Conservation (phyloP, 2,888 invertebrate genomes). For the Embidobia sp. region DNA sequence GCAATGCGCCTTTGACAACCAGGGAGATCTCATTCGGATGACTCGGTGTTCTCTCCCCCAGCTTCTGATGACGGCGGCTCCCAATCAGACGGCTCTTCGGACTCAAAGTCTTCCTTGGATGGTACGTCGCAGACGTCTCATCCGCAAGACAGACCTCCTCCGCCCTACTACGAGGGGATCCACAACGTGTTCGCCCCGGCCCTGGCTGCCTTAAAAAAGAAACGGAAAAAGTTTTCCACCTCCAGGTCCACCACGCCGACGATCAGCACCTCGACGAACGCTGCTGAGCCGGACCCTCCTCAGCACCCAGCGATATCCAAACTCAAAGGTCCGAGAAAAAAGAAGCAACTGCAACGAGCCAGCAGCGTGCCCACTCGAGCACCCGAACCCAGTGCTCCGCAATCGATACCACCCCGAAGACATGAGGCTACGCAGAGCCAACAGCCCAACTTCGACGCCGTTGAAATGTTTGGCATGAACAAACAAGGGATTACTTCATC, state of each 20-base stretch:
- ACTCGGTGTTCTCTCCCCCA: constrained; percentile 88
- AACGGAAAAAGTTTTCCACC: constrained; percentile 92
- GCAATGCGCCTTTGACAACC: constrained; percentile 18
- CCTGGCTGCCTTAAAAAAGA: constrained; percentile 89
- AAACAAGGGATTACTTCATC: constrained; percentile 70
- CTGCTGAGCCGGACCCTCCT: constrained; percentile 69
- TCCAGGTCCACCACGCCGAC: constrained; percentile 86
- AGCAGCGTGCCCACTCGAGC: constrained; percentile 86
- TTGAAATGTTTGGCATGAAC: constrained; percentile 70
- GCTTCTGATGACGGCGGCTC: constrained; percentile 88
- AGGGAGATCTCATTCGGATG: constrained; percentile 87
- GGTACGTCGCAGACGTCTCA: constrained; percentile 73
- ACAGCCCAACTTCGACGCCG: constrained; percentile 81
- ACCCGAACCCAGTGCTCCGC: constrained; percentile 69
- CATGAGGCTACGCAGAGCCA: constrained; percentile 86
- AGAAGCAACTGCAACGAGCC: constrained; percentile 85
- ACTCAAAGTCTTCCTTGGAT: constrained; percentile 87
- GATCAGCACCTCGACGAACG: constrained; percentile 80
- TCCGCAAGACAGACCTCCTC: constrained; percentile 68
- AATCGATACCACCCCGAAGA: constrained; percentile 80
- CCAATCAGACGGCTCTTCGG: constrained; percentile 85
- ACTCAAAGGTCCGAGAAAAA: constrained; percentile 67
- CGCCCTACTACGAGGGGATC: constrained; percentile 74
- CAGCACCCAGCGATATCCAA: constrained; percentile 63
- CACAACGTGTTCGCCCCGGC: constrained; percentile 82